Evolutionary conservation across 2,888 invertebrate genomes (phyloP), one percentile per base, ranked within the genome.

Genomic region (Blera fallax): DNA sequence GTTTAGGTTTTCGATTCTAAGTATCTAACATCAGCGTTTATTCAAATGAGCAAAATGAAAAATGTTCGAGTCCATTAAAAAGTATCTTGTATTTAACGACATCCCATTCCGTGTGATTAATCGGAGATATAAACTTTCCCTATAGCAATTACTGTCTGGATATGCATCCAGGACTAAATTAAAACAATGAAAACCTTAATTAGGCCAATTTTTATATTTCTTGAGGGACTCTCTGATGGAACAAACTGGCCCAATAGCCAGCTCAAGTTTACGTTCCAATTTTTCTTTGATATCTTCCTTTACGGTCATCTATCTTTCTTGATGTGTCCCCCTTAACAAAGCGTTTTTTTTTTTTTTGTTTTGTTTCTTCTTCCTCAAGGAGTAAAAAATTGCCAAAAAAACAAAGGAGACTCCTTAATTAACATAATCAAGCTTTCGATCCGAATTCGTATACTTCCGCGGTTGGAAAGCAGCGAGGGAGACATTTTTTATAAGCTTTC

Each of bases 171-270:
- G 34, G 80, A 70, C 80, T 54, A 70, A 76, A 85, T 85, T 80
- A 80, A 85, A 80, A 85, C 70, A 85, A 80, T 70, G 74, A 70
- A 80, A 80, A 60, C 56, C 84, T 80, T 85, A 85, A 85, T 85
- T 85, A 85, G 76, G 64, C 64, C 84, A 76, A 84, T 76, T 85
- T 84, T 76, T 85, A 76, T 76, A 65, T 74, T 85, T 52, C 52
- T 14, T 10, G 5, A 21, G 52, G 56, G 24, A 54, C 14, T n/a
- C 32, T 14, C 27, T 18, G 16, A 43, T 6, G 34, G 37, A 69
- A 37, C 37, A 29, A 52, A 50, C 29, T n/a, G n/a, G 5, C 48
- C 40, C 18, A 27, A 73, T 50, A 50, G 65, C 65, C 48, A 43
- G 56, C 54, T 67, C 29, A 69, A 65, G 65, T 78, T 73, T 54